These are phyloP conservation scores for Rhea pennata DNA, from an alignment of 2,113 vertebrate species.

Conservation along the genomic window DNA sequence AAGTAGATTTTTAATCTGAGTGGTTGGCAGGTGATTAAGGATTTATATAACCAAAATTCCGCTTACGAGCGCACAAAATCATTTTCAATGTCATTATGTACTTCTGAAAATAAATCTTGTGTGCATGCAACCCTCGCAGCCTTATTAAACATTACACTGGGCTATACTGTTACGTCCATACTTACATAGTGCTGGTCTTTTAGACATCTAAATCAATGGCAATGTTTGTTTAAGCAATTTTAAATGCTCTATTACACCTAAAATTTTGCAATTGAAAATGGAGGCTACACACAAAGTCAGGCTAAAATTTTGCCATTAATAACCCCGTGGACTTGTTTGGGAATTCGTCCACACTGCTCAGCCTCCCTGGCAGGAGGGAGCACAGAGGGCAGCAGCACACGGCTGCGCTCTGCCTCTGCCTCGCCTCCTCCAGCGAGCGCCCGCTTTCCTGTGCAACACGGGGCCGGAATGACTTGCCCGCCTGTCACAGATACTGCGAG, in stretches of 20 bases:
- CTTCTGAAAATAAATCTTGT: not conserved
- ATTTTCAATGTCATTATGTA: not conserved
- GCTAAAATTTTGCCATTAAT: not conserved
- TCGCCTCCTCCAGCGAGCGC: not conserved
- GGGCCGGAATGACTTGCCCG: fast-evolving
- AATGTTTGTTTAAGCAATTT: fast-evolving
- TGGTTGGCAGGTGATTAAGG: not conserved
- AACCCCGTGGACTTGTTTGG: not conserved
- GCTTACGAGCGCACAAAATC: not conserved
- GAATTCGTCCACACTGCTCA: fast-evolving
- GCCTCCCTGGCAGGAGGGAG: not conserved
- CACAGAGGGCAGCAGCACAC: fast-evolving
- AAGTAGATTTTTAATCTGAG: not conserved
- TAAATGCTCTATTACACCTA: not conserved
- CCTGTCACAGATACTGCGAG: fast-evolving
- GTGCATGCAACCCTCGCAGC: fast-evolving
- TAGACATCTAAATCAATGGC: fast-evolving
- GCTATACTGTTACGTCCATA: fast-evolving
- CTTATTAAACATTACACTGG: not conserved
- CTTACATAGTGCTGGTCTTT: not conserved
- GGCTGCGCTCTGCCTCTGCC: not conserved
- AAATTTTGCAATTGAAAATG: not conserved
- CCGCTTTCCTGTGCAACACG: fast-evolving
- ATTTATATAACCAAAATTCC: not conserved
- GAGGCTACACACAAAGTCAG: too few relatives aligned